Conservation (phyloP, 2,113 vertebrate genomes). For the Gracilinanus agilis region DNA sequence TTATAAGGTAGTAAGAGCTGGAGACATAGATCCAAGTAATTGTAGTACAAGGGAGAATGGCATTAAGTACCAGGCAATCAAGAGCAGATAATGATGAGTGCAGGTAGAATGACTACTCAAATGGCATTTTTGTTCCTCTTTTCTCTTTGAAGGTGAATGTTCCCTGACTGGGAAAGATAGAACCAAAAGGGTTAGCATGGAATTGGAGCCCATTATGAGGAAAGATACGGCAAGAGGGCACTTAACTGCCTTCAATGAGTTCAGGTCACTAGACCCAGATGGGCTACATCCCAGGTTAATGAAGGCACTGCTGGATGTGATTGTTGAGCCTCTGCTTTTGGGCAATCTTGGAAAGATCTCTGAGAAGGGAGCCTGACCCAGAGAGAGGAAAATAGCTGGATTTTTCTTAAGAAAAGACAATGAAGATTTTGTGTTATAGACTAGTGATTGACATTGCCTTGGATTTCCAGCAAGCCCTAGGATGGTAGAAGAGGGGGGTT, state of each 20-base stretch:
- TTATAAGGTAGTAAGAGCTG: background rate
- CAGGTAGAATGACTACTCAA: background rate
- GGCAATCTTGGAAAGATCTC: background rate
- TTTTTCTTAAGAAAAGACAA: background rate
- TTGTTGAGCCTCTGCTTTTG: background rate
- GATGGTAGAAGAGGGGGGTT: too few relatives aligned
- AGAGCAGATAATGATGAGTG: background rate
- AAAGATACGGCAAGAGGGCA: background rate
- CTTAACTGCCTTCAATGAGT: background rate
- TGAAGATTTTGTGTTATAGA: background rate
- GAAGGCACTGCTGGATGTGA: background rate
- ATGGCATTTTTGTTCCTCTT: background rate
- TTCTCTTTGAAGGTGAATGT: background rate
- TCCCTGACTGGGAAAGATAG: background rate
- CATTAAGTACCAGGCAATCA: background rate
- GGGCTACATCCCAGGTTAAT: background rate
- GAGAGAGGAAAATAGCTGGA: background rate
- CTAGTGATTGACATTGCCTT: background rate
- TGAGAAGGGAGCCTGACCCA: background rate
- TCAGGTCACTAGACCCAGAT: background rate
- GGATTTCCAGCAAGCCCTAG: background rate
- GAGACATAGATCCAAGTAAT: background rate
- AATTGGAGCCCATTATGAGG: background rate
- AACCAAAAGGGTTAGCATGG: background rate
- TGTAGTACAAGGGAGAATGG: background rate